Conservation (phyloP, 2,888 invertebrate species). For the Agrochola macilenta region DNA sequence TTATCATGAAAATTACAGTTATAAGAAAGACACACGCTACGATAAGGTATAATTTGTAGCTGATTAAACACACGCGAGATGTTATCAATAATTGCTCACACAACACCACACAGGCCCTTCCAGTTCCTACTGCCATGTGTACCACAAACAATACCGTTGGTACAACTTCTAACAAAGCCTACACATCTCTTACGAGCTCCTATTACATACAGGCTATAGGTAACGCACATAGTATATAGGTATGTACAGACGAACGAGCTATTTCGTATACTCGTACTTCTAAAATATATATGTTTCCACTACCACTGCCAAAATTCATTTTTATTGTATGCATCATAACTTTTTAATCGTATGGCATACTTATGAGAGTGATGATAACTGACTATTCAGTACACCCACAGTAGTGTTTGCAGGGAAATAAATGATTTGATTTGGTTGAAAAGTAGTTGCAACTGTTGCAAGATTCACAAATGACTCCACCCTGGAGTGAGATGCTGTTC, state of each 20-base stretch:
- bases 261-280: neutral
- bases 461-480: neutral
- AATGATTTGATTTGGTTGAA: neutral
- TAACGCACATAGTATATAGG: neutral
- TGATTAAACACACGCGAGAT: constrained; percentile 8
- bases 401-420: neutral
- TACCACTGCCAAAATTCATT: neutral
- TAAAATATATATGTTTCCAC: neutral
- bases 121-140: constrained; percentile 10
- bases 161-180: constrained; percentile 26
- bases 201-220: neutral
- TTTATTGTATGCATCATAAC: neutral
- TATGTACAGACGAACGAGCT: neutral
- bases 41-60: neutral
- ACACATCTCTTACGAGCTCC: neutral
- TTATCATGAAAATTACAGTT: neutral
- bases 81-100: constrained; percentile 24
- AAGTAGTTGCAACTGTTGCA: neutral
- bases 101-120: neutral
- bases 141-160: constrained; percentile 16
- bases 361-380: neutral
- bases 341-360: neutral
- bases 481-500: neutral
- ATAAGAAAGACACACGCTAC: neutral
- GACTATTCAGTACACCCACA: neutral